Evolutionary conservation across 2,888 invertebrate species (phyloP).

Genomic region (Glyphotaelius pellucidus): DNA sequence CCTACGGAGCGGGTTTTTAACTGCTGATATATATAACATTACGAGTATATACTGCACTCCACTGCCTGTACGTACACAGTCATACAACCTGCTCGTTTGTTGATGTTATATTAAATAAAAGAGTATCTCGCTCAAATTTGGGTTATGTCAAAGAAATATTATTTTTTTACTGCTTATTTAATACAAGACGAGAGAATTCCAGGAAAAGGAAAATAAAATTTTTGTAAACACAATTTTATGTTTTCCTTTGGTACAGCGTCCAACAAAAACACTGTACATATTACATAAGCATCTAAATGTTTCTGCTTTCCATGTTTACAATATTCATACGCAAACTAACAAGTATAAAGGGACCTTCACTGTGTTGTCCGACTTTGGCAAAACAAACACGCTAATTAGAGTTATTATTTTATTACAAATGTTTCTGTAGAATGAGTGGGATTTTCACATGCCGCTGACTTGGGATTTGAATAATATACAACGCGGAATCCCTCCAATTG

Average conservation of each 20-base stretch:
- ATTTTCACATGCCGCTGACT: not conserved
- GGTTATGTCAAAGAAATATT: too few species aligned
- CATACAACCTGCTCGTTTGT: not conserved
- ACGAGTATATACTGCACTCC: too few species aligned
- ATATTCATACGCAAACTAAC: not conserved
- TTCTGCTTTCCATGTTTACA: not conserved
- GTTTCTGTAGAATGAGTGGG: not conserved
- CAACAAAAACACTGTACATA: not conserved
- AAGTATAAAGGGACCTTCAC: not conserved
- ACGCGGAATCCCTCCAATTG: not conserved
- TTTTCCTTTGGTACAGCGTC: not conserved
- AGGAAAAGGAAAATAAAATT: not conserved
- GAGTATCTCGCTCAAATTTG: not conserved
- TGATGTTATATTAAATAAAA: not conserved
- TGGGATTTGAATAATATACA: conserved; percentile 30
- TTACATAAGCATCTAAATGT: not conserved
- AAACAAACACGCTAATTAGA: not conserved
- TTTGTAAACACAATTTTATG: not conserved
- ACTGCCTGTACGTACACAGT: not conserved
- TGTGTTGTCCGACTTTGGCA: not conserved
- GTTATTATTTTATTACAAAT: not conserved
- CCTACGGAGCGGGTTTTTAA: too few species aligned
- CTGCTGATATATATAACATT: too few species aligned
- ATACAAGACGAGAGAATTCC: not conserved
- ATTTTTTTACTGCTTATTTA: not conserved